Evolutionary conservation across 2,888 invertebrate genomes (phyloP).

Genomic region (Gryllus longicercus): DNA sequence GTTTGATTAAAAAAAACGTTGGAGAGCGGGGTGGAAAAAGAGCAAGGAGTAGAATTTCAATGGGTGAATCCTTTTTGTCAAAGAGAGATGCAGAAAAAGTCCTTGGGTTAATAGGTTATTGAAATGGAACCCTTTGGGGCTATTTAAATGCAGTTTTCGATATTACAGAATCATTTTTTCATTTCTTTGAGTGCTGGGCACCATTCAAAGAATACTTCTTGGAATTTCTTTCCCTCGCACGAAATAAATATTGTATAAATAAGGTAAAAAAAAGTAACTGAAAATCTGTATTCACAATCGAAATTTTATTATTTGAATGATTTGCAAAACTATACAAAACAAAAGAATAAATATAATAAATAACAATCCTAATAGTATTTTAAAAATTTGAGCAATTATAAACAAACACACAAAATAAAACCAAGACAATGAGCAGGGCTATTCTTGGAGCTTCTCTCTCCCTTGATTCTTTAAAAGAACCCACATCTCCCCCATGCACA

Average conservation of each 20-base stretch:
- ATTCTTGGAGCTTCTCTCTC: background rate
- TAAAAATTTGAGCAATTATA: conserved; percentile 6
- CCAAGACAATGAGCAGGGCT: background rate
- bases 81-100: too few relatives aligned
- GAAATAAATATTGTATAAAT: background rate
- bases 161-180: too few relatives aligned
- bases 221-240: background rate
- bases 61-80: too few relatives aligned
- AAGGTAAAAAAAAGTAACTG: background rate
- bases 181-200: too few relatives aligned
- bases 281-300: too few relatives aligned
- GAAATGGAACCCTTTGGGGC: too few relatives aligned
- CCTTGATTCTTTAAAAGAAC: background rate
- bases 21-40: too few relatives aligned
- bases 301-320: conserved; percentile 11
- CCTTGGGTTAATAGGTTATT: too few relatives aligned
- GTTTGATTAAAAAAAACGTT: too few relatives aligned
- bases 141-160: too few relatives aligned
- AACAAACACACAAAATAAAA: background rate
- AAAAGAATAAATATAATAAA: conserved; percentile 7
- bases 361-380: background rate
- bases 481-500: background rate
- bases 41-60: too few relatives aligned
- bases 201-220: too few relatives aligned
- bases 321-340: background rate